Base-by-base conservation (phyloP, 2,113 vertebrate genomes). In the Malurus melanocephalus region DNA sequence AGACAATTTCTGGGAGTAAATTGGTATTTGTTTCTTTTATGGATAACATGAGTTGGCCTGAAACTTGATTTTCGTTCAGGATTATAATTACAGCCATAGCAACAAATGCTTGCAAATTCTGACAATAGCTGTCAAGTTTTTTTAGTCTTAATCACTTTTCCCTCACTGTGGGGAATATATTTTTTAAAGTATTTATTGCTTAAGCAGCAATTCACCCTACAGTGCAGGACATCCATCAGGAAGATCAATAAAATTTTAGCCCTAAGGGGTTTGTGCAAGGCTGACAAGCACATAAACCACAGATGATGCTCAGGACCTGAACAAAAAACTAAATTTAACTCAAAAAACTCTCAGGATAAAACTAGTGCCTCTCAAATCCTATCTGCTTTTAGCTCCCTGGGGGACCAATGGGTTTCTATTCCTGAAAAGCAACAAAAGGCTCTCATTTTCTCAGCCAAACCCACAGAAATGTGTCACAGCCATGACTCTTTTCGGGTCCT, bases 1-100 rank as follows among this genome's bases (percentile, higher is more conserved):
- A 92, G 80, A 90, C 33, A 65, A 84, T 86, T 35, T 87, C 88
- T 38, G 82, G 46, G 84, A 88, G 81, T 76, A 81, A 89, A 87
- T 38, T 59, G 67, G 20, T 69, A 61, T 85, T 88, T 87, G 22
- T 4, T 75, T 61, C 67, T 90, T 76, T 84, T 24, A 64, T 75
- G 43, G 53, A 72, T 69, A 15, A 62, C 33, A 51, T 15, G 52
- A 85, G 42, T 35, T 85, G 74, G 66, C 20, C 66, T 49, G 46
- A 82, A 84, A 76, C 87, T 92, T 85, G 64, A 93, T 93, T 93
- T 77, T 62, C 48, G 60, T 74, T 93, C 68, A 71, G 76, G 52
- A 64, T 89, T 91, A 90, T 89, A 93, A 93, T 91, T 86, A 67
- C 48, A 74, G 52, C n/a, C 60, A 69, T 33, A 67, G 60, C 86